A percentile compares a stretch with the other conserved stretches of the same genome.
Conservation (phyloP, 2,113 vertebrate genomes). For the Gnathonemus echidnorhynchus region DNA sequence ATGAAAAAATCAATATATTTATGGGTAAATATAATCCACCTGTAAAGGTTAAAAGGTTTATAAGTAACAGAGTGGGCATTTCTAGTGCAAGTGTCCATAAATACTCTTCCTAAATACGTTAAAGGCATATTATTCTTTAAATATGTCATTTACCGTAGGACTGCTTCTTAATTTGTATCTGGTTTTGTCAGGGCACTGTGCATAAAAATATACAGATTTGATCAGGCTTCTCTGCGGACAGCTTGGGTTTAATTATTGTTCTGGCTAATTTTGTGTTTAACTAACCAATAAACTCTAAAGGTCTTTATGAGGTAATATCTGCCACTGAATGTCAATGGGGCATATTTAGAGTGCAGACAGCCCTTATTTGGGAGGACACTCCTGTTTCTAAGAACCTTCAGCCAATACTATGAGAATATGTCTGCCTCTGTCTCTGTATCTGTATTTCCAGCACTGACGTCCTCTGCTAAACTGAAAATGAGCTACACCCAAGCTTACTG, state of each 20-base stretch:
- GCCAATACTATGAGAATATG: neutral
- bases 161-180: conserved; percentile 16
- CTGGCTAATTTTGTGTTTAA: conserved; percentile 25
- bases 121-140: neutral
- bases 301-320: conserved; percentile 20
- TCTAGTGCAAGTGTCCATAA: neutral
- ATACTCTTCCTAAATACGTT: neutral
- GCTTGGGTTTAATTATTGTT: conserved; percentile 24
- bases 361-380: neutral
- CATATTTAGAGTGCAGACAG: neutral
- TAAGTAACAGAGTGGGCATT: neutral
- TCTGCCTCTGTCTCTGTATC: neutral
- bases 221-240: neutral
- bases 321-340: conserved; percentile 9
- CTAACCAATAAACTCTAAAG: conserved; percentile 11
- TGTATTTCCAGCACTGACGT: neutral
- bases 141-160: neutral
- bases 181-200: conserved; percentile 8
- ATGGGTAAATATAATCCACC: neutral
- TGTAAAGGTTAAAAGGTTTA: neutral
- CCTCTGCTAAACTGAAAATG: neutral
- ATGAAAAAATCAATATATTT: neutral
- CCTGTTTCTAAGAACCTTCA: neutral
- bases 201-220: conserved; percentile 14
- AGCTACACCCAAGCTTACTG: neutral